Conservation (phyloP, 1,140 invertebrate species). For the Druon quercuslanigerum region DNA sequence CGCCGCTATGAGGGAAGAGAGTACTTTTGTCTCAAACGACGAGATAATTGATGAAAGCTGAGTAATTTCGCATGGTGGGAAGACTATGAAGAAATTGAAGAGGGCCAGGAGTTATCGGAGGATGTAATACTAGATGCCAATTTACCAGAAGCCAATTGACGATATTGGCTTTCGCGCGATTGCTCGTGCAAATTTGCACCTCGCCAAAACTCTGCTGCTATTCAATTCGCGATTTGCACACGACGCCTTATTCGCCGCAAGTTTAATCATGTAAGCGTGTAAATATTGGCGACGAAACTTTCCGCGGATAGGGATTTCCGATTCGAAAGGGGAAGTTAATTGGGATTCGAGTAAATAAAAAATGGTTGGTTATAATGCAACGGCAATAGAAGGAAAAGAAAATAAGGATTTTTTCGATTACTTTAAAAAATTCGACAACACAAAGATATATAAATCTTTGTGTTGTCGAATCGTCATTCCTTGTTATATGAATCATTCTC, state of each 20-base stretch:
- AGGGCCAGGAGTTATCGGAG: slow-evolving; percentile 23
- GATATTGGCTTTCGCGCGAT: slow-evolving; percentile 53
- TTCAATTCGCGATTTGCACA: slow-evolving; percentile 40
- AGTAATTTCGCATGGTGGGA: not conserved
- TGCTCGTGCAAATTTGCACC: slow-evolving; percentile 49
- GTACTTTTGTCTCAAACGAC: not conserved
- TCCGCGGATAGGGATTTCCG: not conserved
- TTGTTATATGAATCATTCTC: no score
- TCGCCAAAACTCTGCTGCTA: slow-evolving; percentile 32
- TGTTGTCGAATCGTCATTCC: no score
- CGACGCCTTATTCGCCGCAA: slow-evolving; percentile 20
- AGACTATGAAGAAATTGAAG: slow-evolving; percentile 18
- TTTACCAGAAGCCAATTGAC: slow-evolving; percentile 55
- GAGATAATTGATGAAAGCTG: slow-evolving; percentile 19
- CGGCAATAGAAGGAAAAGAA: no score
- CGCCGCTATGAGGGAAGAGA: not conserved
- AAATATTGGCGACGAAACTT: slow-evolving; percentile 19
- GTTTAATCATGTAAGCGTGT: slow-evolving; percentile 25
- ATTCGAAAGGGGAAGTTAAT: not conserved
- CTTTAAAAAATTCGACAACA: no score
- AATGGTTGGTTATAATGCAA: not conserved
- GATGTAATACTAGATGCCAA: slow-evolving; percentile 40
- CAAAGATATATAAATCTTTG: no score
- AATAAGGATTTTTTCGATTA: no score
- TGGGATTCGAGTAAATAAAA: not conserved